A percentile compares a stretch with the other conserved stretches of the same genome.
Evolutionary conservation across 2,888 invertebrate species (phyloP).

Genomic region (Branchipolynoe longqiensis): DNA sequence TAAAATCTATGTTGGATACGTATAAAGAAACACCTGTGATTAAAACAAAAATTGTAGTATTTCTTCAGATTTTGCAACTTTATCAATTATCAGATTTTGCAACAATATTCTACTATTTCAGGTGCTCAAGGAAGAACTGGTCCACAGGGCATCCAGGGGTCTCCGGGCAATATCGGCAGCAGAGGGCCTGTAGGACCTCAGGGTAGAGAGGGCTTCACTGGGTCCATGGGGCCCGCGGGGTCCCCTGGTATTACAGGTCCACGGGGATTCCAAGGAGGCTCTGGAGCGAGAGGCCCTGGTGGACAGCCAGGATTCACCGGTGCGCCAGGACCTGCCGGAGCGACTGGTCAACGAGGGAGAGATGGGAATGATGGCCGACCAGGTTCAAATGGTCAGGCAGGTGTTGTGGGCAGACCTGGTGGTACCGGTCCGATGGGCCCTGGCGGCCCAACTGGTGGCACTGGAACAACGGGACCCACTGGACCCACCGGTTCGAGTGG

Average conservation of each 20-base stretch:
- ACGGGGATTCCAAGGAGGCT: slow-evolving; percentile 12
- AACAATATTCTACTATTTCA: background rate
- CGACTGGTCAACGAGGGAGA: slow-evolving; percentile 7
- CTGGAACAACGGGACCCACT: slow-evolving; percentile 50
- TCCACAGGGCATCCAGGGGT: slow-evolving; percentile 20
- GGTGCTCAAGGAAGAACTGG: slow-evolving; percentile 45
- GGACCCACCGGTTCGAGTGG: slow-evolving; percentile 57
- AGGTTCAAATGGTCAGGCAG: background rate
- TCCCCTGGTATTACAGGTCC: slow-evolving; percentile 10
- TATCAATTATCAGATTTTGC: background rate
- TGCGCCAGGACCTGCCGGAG: slow-evolving; percentile 24
- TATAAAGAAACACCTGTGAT: too few species aligned
- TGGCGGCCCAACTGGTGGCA: slow-evolving; percentile 53
- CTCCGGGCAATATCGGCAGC: slow-evolving; percentile 4
- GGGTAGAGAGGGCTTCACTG: slow-evolving; percentile 31
- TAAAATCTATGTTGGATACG: too few species aligned
- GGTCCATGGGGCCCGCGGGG: slow-evolving; percentile 16
- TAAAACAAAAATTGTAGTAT: too few species aligned
- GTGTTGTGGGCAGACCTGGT: slow-evolving; percentile 1
- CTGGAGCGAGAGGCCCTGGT: slow-evolving; percentile 45
- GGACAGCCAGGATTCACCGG: slow-evolving; percentile 43
- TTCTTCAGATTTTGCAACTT: too few species aligned
- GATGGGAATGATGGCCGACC: slow-evolving; percentile 20
- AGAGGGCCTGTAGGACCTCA: slow-evolving; percentile 11
- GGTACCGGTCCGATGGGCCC: slow-evolving; percentile 37